These are phyloP conservation scores for Cydia fagiglandana DNA, from an alignment of 1,140 invertebrate genomes.

Conservation along the genomic window DNA sequence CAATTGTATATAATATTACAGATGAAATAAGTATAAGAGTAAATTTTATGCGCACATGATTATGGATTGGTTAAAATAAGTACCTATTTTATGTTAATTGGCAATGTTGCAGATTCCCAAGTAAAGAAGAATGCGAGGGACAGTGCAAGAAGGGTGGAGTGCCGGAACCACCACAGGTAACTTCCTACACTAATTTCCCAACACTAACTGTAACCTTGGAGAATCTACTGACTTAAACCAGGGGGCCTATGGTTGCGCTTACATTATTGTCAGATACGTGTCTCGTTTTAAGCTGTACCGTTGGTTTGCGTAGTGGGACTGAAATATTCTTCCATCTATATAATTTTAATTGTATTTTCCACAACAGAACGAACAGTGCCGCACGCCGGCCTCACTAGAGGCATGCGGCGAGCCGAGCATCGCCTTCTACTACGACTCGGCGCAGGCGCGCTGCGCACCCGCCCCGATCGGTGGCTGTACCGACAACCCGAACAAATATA, in stretches of 20 bases:
- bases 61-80: too few relatives aligned
- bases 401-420: constrained; percentile 84
- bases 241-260: too few relatives aligned
- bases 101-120: constrained; percentile 51
- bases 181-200: not conserved
- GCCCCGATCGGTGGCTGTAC: constrained; percentile 87
- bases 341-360: not conserved
- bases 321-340: too few relatives aligned
- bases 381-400: constrained; percentile 49
- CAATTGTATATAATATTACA: too few relatives aligned
- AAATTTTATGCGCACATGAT: too few relatives aligned
- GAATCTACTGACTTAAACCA: too few relatives aligned
- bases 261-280: too few relatives aligned
- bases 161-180: not conserved
- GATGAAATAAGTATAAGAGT: too few relatives aligned
- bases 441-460: constrained; percentile 80
- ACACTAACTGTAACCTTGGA: not conserved
- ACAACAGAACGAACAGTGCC: constrained; percentile 46
- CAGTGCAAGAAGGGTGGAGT: constrained; percentile 44
- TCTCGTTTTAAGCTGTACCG: too few relatives aligned
- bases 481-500: constrained; percentile 88
- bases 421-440: constrained; percentile 88
- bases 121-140: constrained; percentile 53
- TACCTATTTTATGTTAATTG: not conserved
- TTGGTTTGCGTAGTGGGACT: too few relatives aligned